A percentile compares a stretch with the other conserved stretches of the same genome.
Conservation (phyloP, 2,888 invertebrate species). For the Adineta ricciae region DNA sequence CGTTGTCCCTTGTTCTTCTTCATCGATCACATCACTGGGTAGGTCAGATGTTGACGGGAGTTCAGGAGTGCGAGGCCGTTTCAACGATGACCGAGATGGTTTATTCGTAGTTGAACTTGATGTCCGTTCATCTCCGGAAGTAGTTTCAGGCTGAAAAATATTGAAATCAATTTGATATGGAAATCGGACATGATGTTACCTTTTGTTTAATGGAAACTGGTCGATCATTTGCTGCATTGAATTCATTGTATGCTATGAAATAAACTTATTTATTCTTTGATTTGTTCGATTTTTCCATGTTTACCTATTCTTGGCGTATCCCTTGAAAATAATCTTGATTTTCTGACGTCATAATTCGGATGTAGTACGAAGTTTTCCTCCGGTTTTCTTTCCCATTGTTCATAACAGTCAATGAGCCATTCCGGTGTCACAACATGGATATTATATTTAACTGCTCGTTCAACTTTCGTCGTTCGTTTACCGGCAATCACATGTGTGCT, state of each 20-base stretch:
- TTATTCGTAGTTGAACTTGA: not conserved
- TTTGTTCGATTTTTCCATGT: not conserved
- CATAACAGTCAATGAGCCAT: conserved; percentile 33
- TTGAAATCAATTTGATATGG: not conserved
- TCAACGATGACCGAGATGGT: not conserved
- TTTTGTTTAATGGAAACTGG: not conserved
- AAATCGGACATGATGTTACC: not conserved
- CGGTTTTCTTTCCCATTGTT: conserved; percentile 26
- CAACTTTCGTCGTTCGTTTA: conserved; percentile 31
- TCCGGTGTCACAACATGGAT: conserved; percentile 33
- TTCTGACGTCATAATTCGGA: conserved; percentile 25
- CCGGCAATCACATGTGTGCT: conserved; percentile 33
- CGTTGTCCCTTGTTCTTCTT: conserved; percentile 20
- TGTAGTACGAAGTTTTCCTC: conserved; percentile 23
- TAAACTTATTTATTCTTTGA: not conserved
- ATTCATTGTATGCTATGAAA: not conserved
- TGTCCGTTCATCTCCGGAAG: not conserved
- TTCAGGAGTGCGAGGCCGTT: not conserved
- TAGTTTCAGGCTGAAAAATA: not conserved
- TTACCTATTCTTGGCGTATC: not conserved
- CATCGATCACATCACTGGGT: not conserved
- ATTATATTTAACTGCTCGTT: conserved; percentile 25
- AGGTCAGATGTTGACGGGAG: not conserved
- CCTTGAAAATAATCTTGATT: not conserved
- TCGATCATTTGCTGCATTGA: not conserved